Conservation (phyloP, 2,797 vertebrate genomes). For the Pterois miles region DNA sequence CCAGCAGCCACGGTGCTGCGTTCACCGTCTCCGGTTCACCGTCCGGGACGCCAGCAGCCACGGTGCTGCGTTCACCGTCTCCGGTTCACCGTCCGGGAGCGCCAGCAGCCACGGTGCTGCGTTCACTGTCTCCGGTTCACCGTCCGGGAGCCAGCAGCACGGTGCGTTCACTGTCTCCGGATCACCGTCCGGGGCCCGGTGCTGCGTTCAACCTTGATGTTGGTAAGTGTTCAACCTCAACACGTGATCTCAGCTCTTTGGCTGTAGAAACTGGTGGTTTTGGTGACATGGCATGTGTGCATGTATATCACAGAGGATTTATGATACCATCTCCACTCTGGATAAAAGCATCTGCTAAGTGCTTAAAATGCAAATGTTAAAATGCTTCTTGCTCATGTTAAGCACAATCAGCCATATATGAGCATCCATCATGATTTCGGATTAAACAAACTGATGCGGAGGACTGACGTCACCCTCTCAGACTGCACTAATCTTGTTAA, state of each 20-base stretch:
- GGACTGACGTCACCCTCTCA: constrained; percentile 24
- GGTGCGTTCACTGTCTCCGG: too few species aligned
- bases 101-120: too few species aligned
- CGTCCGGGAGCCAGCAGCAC: too few species aligned
- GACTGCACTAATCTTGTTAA: constrained; percentile 37
- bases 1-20: too few species aligned
- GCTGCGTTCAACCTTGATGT: too few species aligned
- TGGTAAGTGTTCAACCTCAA: too few species aligned
- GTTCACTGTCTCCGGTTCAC: too few species aligned
- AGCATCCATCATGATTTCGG: constrained; percentile 39
- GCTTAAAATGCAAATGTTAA: constrained; percentile 14
- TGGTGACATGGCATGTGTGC: background rate
- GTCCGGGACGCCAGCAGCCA: too few species aligned
- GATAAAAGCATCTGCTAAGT: constrained; percentile 24
- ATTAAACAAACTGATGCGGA: constrained; percentile 22
- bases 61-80: too few species aligned
- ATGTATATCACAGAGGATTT: constrained; percentile 1
- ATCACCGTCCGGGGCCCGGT: too few species aligned
- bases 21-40: too few species aligned
- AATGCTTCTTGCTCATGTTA: background rate
- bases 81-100: too few species aligned
- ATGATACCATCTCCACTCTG: background rate
- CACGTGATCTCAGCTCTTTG: background rate
- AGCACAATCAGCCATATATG: constrained; percentile 11
- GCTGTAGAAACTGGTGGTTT: background rate